Conservation (phyloP, 2,888 invertebrate genomes). For the Steinernema scapterisci region DNA sequence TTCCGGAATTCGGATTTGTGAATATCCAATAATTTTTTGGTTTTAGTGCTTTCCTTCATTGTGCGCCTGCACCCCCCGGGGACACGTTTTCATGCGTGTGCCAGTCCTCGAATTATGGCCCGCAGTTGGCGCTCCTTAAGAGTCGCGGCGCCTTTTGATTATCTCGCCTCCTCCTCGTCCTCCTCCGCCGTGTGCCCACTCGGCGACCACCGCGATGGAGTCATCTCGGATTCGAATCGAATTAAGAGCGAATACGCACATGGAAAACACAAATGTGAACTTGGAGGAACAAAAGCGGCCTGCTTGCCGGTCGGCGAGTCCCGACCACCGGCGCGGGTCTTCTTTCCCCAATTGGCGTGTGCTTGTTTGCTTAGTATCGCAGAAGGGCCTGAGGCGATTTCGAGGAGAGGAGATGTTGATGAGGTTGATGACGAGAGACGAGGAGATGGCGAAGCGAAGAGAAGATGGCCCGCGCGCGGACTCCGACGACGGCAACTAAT, state of each 20-base stretch:
- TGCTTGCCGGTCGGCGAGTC: not conserved
- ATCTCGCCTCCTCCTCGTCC: too few species aligned
- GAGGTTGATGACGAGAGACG: slow-evolving; percentile 22
- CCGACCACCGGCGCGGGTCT: slow-evolving; percentile 1
- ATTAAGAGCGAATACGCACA: not conserved
- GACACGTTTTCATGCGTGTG: not conserved
- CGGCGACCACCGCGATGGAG: too few species aligned
- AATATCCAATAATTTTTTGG: not conserved
- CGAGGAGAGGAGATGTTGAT: slow-evolving; percentile 6
- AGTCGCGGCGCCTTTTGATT: too few species aligned
- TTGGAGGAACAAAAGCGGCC: not conserved
- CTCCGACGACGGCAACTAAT: not conserved
- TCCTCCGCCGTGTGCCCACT: too few species aligned
- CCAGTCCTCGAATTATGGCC: not conserved
- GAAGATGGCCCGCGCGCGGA: too few species aligned
- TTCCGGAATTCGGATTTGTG: not conserved
- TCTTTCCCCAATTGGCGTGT: slow-evolving; percentile 14
- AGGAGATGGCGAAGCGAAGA: too few species aligned
- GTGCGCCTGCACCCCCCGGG: not conserved
- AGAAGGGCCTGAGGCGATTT: slow-evolving; percentile 13
- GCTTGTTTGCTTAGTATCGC: slow-evolving; percentile 30
- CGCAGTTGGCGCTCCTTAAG: not conserved
- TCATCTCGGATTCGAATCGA: not conserved
- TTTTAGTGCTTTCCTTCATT: not conserved
- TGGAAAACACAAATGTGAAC: not conserved